Base-by-base conservation (phyloP, 1,140 invertebrate genomes). In the Monomorium pharaonis region DNA sequence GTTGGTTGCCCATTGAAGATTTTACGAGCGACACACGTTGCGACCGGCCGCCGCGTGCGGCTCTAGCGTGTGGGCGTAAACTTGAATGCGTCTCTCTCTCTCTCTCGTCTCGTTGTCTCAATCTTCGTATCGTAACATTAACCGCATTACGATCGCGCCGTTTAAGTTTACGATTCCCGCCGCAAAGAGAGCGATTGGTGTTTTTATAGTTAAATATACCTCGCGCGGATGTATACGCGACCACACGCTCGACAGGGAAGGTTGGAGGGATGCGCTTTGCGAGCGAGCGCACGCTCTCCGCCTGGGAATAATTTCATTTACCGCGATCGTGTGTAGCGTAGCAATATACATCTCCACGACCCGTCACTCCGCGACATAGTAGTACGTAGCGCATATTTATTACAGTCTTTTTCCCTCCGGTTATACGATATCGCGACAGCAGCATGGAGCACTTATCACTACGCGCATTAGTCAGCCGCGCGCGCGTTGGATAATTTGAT, bases 391-490 rank as follows among this genome's bases (percentile, higher is more conserved):
- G 37, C 33, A 74, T 83, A 74, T 47, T 60, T 58, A 72, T 47
- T 14, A 60, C 24, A 37, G 42, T 51, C 18, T 12, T n/a, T 9
- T 44, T 33, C 21, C 44, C 12, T 60, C 37, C 12, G 9, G 12
- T 47, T 27, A 33, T 33, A 33, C 7, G 24, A 72, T 81, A 81
- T 81, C 27, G 27, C 56, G 63, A 5, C 67, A 44, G 47, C 67
- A 33, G n/a, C 21, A 30, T 77, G 27, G 56, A 30, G 5, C 30
- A 42, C 65, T 87, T 90, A 90, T 89, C 83, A 33, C n/a, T 6
- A 21, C 4, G 37, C 56, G 6, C n/a, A 51, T 77, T 81, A 72
- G 67, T 85, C 81, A 80, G 54, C 33, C 30, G 2, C n/a, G 67
- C 58, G 81, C 24, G 49, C 63, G 74, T 51, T 69, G 47, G 69